phyloP scores from a whole-genome alignment of 1,140 invertebrate genomes.

The Neotoxoptera formosana region DNA sequence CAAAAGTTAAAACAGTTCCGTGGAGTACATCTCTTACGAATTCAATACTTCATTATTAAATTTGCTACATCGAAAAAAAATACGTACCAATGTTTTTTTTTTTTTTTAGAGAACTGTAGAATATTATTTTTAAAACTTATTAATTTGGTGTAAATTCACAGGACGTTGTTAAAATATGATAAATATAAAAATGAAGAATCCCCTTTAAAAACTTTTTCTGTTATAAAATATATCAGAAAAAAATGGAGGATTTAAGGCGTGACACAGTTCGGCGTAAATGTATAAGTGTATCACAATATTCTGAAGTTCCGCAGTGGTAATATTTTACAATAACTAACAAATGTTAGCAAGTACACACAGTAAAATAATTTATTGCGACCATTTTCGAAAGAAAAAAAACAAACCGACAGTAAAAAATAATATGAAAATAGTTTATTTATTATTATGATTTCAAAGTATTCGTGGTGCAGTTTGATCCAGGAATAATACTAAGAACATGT shows the following conservation, averaged over 20 bases:
- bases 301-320: background rate
- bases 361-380: background rate
- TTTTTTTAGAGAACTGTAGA: background rate
- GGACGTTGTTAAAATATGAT: background rate
- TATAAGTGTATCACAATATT: background rate
- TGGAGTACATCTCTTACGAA: background rate
- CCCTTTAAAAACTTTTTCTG: background rate
- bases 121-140: slow-evolving; percentile 28
- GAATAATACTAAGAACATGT: background rate
- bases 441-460: background rate
- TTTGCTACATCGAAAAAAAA: background rate
- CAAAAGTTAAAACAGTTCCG: background rate
- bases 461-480: background rate
- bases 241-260: background rate
- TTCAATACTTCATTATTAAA: background rate
- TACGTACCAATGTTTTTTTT: background rate
- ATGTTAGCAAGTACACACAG: background rate
- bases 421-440: background rate
- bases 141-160: background rate
- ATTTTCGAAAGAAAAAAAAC: background rate
- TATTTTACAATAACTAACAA: background rate
- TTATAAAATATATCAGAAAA: background rate
- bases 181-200: background rate
- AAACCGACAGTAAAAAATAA: background rate
- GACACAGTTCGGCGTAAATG: background rate